phyloP scores from a whole-genome alignment of 2,113 vertebrate genomes.

The Takifugu bimaculatus region DNA sequence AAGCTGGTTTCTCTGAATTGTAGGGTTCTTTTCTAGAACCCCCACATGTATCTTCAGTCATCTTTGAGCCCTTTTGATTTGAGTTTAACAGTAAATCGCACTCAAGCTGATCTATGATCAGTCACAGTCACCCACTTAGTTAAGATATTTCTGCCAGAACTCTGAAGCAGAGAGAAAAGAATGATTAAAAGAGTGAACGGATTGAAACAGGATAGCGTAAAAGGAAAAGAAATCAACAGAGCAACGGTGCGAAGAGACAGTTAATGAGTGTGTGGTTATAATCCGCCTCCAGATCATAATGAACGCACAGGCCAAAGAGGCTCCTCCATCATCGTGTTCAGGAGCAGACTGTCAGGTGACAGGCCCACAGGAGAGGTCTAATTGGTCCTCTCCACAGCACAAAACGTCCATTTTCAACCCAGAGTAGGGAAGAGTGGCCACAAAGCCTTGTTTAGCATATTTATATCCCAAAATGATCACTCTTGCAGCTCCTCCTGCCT shows the following conservation, averaged over 20 bases:
- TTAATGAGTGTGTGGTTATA: slow-evolving; percentile 59
- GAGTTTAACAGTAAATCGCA: no score
- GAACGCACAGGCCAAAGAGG: slow-evolving; percentile 59
- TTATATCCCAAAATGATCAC: no score
- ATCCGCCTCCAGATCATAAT: slow-evolving; percentile 62
- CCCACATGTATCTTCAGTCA: no score
- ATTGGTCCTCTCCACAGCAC: slow-evolving; percentile 54
- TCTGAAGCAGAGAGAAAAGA: slow-evolving; percentile 6
- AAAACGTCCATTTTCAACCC: slow-evolving; percentile 6
- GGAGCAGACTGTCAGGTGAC: slow-evolving; percentile 62
- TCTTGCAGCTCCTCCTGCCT: background rate
- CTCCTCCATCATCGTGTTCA: slow-evolving; percentile 55
- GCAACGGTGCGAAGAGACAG: slow-evolving; percentile 38
- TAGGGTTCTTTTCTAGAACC: no score
- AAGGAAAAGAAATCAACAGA: slow-evolving; percentile 30
- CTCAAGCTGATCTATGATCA: slow-evolving; percentile 23
- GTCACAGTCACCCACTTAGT: slow-evolving; percentile 18
- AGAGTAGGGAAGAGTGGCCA: background rate
- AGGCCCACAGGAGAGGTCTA: slow-evolving; percentile 45
- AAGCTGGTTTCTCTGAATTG: background rate
- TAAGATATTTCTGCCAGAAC: background rate
- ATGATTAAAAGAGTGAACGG: slow-evolving; percentile 12
- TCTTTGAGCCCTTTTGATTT: no score
- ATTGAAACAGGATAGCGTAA: slow-evolving; percentile 24
- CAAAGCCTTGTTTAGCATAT: background rate